Evolutionary conservation across 1,140 invertebrate genomes (phyloP).

Genomic region (Drosophila simulans): DNA sequence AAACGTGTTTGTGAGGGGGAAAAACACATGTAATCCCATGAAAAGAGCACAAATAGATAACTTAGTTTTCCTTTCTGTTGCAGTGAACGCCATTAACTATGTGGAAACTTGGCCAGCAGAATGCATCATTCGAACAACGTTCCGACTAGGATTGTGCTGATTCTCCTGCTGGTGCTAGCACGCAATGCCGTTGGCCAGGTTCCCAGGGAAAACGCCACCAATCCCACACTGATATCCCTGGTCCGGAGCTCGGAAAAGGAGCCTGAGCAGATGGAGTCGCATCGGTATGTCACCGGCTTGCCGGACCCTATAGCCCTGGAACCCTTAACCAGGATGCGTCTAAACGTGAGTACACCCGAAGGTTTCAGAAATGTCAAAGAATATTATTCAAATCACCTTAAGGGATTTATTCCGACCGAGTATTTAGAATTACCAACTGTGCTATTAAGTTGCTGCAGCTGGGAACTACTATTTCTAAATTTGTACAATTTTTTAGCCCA

Average conservation of each 20-base stretch:
- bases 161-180: slow-evolving; percentile 10
- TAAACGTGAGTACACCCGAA: slow-evolving; percentile 15
- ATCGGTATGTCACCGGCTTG: slow-evolving; percentile 13
- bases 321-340: not conserved
- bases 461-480: no score
- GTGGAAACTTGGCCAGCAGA: slow-evolving; percentile 16
- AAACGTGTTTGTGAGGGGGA: no score
- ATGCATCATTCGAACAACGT: slow-evolving; percentile 25
- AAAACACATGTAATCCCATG: no score
- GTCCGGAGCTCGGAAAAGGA: not conserved
- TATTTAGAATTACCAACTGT: no score
- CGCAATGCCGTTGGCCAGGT: not conserved
- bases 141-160: slow-evolving; percentile 6
- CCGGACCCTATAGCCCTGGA: not conserved
- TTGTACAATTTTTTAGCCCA: not conserved
- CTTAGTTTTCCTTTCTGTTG: not conserved
- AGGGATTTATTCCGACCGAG: no score
- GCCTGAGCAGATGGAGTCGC: not conserved
- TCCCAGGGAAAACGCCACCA: not conserved
- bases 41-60: no score
- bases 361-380: no score
- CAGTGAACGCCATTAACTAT: slow-evolving; percentile 29
- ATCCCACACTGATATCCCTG: slow-evolving; percentile 10
- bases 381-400: no score
- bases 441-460: no score